Evolutionary conservation across 1,140 invertebrate genomes (phyloP).

Genomic region (Zaprionus ghesquierei): DNA sequence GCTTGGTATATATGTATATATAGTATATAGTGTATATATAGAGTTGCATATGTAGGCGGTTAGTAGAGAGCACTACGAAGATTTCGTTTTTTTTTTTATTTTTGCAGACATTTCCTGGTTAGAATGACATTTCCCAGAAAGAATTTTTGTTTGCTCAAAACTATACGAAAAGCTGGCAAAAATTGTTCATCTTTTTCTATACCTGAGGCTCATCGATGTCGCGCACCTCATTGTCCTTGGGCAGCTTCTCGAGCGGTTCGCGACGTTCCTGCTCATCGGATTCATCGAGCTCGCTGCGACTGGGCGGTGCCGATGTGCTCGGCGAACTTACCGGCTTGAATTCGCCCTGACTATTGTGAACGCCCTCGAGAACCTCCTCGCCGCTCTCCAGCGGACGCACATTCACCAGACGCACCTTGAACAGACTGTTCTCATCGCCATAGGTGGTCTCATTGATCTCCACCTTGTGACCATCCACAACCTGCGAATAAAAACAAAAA

Average conservation of each 20-base stretch:
- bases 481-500: too few species aligned
- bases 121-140: slow-evolving; percentile 33
- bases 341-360: slow-evolving; percentile 26
- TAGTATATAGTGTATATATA: slow-evolving; percentile 4
- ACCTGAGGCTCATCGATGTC: slow-evolving; percentile 65
- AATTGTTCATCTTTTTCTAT: slow-evolving; percentile 32
- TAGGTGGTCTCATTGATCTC: slow-evolving; percentile 79
- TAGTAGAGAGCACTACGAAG: slow-evolving; percentile 53
- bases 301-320: slow-evolving; percentile 41
- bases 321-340: slow-evolving; percentile 27
- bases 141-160: slow-evolving; percentile 13
- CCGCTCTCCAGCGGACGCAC: slow-evolving; percentile 73
- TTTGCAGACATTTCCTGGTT: slow-evolving; percentile 57
- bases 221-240: slow-evolving; percentile 62
- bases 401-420: slow-evolving; percentile 77
- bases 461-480: slow-evolving; percentile 76
- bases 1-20: slow-evolving; percentile 17
- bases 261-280: slow-evolving; percentile 51
- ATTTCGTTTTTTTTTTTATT: slow-evolving; percentile 29
- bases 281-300: slow-evolving; percentile 45
- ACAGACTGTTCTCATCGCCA: slow-evolving; percentile 65
- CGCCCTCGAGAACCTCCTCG: slow-evolving; percentile 63
- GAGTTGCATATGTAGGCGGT: slow-evolving; percentile 32
- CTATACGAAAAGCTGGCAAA: background rate
- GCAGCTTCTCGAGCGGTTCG: slow-evolving; percentile 59